phyloP scores from a whole-genome alignment of 53 echinoderm and acorn worm species.

The Paelopatides confundens region DNA sequence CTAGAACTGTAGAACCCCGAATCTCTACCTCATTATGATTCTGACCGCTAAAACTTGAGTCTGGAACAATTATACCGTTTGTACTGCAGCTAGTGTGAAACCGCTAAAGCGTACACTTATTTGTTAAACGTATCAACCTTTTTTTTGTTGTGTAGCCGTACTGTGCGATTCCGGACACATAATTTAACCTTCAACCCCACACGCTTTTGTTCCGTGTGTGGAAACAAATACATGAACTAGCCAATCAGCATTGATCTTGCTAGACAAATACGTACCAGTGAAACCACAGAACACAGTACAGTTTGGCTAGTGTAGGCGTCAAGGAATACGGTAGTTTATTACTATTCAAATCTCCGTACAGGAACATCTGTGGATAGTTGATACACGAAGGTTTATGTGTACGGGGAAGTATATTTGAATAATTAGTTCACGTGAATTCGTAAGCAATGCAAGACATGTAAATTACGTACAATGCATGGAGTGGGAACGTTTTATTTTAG shows the following conservation, averaged over 20 bases:
- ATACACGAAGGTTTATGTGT: too few relatives aligned
- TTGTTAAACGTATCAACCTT: conserved; percentile 36
- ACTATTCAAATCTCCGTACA: neutral
- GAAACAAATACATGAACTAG: conserved; percentile 14
- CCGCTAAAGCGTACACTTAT: conserved; percentile 11
- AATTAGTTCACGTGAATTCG: too few relatives aligned
- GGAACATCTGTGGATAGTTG: neutral
- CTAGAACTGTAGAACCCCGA: too few relatives aligned
- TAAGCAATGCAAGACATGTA: too few relatives aligned
- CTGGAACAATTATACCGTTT: conserved; percentile 8
- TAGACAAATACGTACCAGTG: conserved; percentile 9
- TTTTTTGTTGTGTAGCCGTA: neutral
- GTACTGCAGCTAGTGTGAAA: conserved; percentile 20
- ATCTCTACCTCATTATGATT: conserved; percentile 39
- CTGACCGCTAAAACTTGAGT: neutral
- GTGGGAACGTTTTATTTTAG: too few relatives aligned
- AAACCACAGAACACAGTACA: neutral
- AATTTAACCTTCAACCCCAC: conserved; percentile 35
- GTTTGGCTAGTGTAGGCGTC: neutral
- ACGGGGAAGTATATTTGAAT: neutral
- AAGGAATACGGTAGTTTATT: neutral
- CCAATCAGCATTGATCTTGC: conserved; percentile 1
- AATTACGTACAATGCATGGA: too few relatives aligned
- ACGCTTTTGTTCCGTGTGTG: conserved; percentile 40
- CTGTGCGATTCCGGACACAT: conserved; percentile 42